Evolutionary conservation across 2,888 invertebrate species (phyloP), one percentile per base, ranked within the genome.

Genomic region (Phytoseiulus persimilis): DNA sequence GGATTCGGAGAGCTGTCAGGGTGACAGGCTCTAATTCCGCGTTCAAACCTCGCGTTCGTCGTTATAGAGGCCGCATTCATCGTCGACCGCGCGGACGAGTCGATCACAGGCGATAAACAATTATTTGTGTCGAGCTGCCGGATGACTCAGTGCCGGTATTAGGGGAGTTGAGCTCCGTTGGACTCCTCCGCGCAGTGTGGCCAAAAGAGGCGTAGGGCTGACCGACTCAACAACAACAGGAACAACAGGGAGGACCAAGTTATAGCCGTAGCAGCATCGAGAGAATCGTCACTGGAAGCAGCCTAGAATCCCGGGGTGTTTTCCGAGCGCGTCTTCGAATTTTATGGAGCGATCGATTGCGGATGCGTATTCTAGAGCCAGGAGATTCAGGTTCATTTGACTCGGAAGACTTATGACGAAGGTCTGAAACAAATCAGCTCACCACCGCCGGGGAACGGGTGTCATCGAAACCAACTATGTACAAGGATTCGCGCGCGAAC

Each of bases 21-120:
- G 65, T 65, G 65, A 65, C 65, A 65, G 65, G 65, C 65, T 65
- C 65, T 65, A 65, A 65, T 65, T 65, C 65, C 65, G 65, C 65
- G 65, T 65, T 65, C 65, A 18, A 65, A 28, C 65, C 65, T 65
- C 28, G 65, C 18, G 65, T 65, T 23, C 65, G 65, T 65, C 65
- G 14, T 65, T 28, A 23, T 28, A 28, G 65, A 65, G 65, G 65
- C 65, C 65, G 65, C 65, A 65, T 65, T 65, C 65, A 65, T 65
- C 5, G 65, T 14, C 65, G 65, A 65, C 23, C 65, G 65, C 65
- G 9, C 9, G 39, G 39, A 39, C 39, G 65, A 65, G 65, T 65
- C 65, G 65, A 65, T 65, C 65, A 65, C 65, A 65, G 65, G 65
- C 65, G 65, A 65, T 65, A 65, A 65, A 65, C 65, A 65, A 65